Evolutionary conservation across 2,888 invertebrate genomes (phyloP), one percentile per base, ranked within the genome.

Genomic region (Glaucopsyche alexis): DNA sequence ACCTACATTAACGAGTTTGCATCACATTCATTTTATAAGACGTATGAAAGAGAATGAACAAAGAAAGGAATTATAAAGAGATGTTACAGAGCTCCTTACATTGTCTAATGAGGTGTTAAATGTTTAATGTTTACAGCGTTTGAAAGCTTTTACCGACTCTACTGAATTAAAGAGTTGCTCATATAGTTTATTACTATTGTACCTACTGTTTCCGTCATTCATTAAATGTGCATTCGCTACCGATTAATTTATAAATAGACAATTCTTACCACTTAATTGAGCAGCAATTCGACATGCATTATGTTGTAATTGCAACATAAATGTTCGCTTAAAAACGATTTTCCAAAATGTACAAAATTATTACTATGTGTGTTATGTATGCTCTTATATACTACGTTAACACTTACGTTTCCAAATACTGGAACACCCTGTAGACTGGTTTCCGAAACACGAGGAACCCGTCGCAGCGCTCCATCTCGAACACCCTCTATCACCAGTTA

Each of bases 341-440:
- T 29, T 29, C 29, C 29, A 4, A 29, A 29, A 29, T 29, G 29
- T 29, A 29, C 0, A 29, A 29, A 29, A 29, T 29, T 29, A 29
- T 29, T 29, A 29, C 4, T 29, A 4, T 4, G 29, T 29, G 4
- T 29, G 29, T 29, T 29, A 29, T 29, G 19, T 19, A 29, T 29
- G 19, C 11, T 55, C 11, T 19, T 19, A 19, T 7, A 11, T 16
- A 47, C 29, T 60, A 60, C 13, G 11, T 60, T 60, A 69, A 45
- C n/a, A 96, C 96, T 96, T 93, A 96, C 96, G 96, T 96, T 93
- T 96, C 96, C 88, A 96, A 94, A 93, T 96, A 96, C 94, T 96
- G 96, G 94, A 96, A 96, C 86, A 96, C 96, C 93, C 96, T 94
- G 93, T 96, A 96, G 79, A 96, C 96, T 86, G 96, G 96, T 87